Evolutionary conservation across 2,888 invertebrate genomes (phyloP), one percentile per base, ranked within the genome.

Genomic region (Harpalus rubripes): DNA sequence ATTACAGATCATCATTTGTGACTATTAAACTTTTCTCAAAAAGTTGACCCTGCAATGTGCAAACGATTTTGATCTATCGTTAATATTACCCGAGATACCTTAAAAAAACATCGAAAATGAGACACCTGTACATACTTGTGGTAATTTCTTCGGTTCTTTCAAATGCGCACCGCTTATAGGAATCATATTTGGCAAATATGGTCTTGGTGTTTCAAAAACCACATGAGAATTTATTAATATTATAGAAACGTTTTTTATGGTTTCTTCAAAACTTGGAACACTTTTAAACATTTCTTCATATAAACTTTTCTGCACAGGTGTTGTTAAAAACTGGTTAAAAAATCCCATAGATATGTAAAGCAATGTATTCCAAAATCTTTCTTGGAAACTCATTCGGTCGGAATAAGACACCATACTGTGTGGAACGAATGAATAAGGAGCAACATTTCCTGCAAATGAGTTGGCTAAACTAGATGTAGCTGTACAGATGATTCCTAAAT

Each of bases 351-450:
- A 7, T 7, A 87, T 41, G 7, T 81, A 79, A 0, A 32, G 32
- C 32, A 32, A 32, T 32, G 32, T 32, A 74, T 12, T 12, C 87
- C 39, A 1, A 8, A 88, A 81, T 59, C 91, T 87, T 85, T 91
- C 87, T 18, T 86, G 81, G 76, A 91, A 90, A 7, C 86, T 88
- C 90, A 91, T 91, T 32, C 88, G 86, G 59, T 89, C 88, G 0
- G 88, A 87, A 61, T 87, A 89, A 1, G 85, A 81, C 6, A 88
- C 78, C 41, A 89, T 87, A 44, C 87, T 80, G 72, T 88, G 87
- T 7, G 90, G 90, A 15, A 91, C 88, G 81, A 90, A 91, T 1
- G 90, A 88, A 41, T 88, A 89, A 1, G 90, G 89, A 58, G 88
- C 87, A 0, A 90, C 88, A 86, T 89, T 90, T 44, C 90, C 89